A percentile compares a stretch with the other conserved stretches of the same genome.
Conservation (phyloP, 2,888 invertebrate species). For the Drosophila kambysellisi region DNA sequence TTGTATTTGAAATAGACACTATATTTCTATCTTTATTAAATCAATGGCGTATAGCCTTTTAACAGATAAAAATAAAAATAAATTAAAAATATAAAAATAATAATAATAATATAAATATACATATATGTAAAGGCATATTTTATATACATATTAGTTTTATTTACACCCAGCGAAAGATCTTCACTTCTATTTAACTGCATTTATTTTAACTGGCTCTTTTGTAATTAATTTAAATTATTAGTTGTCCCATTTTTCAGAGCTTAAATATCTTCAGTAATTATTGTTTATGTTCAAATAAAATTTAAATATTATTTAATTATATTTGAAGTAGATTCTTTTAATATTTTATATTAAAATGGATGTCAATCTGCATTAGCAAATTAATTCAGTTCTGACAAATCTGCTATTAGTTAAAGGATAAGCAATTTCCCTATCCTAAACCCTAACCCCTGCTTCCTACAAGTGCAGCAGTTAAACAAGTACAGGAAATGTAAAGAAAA, state of each 20-base stretch:
- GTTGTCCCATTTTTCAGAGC: background rate
- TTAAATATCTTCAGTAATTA: background rate
- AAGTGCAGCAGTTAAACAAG: background rate
- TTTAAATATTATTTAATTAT: too few species aligned
- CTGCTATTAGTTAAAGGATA: accelerated
- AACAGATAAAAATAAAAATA: background rate
- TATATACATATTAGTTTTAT: background rate
- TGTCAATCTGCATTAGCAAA: background rate
- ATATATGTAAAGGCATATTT: too few species aligned
- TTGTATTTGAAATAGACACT: background rate
- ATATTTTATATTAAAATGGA: background rate
- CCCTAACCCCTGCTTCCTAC: background rate
- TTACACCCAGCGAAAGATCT: too few species aligned
- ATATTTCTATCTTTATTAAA: background rate
- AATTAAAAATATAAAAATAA: background rate
- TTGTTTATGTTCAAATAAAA: background rate
- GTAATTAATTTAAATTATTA: too few species aligned
- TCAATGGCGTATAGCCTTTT: background rate
- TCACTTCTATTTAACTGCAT: background rate
- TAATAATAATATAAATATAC: background rate
- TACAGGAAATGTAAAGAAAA: conserved; percentile 56
- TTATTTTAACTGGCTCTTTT: background rate
- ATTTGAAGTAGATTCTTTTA: too few species aligned
- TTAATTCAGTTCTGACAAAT: background rate
- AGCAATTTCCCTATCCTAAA: background rate